phyloP scores from a whole-genome alignment of 2,113 vertebrate species.

The Esox niger region DNA sequence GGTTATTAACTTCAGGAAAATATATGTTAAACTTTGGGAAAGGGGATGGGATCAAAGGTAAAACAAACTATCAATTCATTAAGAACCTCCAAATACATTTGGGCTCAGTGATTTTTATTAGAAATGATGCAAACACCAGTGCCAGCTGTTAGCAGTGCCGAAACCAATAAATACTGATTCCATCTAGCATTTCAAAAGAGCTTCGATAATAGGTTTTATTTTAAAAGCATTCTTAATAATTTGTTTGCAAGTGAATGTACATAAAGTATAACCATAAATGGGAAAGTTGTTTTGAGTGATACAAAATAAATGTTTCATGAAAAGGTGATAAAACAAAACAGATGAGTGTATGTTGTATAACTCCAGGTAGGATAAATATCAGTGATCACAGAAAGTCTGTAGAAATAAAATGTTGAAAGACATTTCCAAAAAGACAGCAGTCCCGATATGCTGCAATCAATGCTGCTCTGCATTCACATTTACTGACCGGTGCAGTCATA shows the following conservation, averaged over 20 bases:
- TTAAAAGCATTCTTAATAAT: not conserved
- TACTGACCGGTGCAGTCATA: not conserved
- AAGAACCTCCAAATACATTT: too few species aligned
- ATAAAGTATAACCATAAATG: not conserved
- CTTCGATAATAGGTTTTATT: not conserved
- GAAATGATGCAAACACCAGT: not conserved
- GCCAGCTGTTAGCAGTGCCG: not conserved
- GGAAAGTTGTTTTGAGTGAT: not conserved
- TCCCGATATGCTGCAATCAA: conserved; percentile 3
- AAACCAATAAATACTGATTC: not conserved
- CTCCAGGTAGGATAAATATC: not conserved
- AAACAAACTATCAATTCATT: too few species aligned
- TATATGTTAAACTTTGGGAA: not conserved
- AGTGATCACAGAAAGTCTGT: not conserved
- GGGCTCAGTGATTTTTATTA: not conserved
- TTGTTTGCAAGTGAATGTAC: not conserved
- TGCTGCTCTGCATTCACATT: not conserved
- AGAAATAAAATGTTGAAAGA: not conserved
- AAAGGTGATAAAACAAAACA: not conserved
- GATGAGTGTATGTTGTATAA: not conserved
- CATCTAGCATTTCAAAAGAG: not conserved
- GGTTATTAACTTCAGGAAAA: not conserved
- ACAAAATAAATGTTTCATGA: not conserved
- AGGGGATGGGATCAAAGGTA: not conserved
- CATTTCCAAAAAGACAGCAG: not conserved